Percentiles rank a stretch among this genome's conserved stretches.
Evolutionary conservation across 2,113 vertebrate species (phyloP).

Genomic region (Bubalus kerabau): DNA sequence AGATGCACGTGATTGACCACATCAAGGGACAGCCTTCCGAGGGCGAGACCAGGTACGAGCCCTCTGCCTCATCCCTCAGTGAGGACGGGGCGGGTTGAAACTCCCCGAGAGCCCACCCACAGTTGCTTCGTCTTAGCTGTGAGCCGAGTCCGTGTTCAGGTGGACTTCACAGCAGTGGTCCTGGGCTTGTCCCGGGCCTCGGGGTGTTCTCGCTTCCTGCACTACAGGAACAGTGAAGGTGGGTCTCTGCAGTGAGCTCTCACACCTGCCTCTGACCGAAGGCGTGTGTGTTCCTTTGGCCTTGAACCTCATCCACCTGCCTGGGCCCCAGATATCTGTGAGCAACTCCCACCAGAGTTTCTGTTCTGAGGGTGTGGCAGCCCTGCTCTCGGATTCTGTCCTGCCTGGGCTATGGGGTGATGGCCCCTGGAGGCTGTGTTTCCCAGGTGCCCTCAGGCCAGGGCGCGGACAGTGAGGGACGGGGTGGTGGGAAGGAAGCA

Average conservation of each 20-base stretch:
- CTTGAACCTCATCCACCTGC: rapidly evolving
- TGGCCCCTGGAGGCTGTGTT: not conserved
- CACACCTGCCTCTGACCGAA: rapidly evolving
- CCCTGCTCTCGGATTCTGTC: rapidly evolving
- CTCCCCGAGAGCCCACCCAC: rapidly evolving
- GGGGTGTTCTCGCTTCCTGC: rapidly evolving
- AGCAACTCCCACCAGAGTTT: rapidly evolving
- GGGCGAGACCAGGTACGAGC: conserved; percentile 79
- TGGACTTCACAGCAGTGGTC: rapidly evolving
- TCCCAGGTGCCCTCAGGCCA: not conserved
- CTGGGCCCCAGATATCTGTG: not conserved
- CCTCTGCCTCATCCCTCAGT: too few species aligned
- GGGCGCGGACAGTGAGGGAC: rapidly evolving
- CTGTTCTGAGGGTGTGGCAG: not conserved
- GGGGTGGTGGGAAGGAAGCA: not conserved
- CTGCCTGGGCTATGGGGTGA: rapidly evolving
- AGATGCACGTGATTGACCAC: conserved; percentile 97
- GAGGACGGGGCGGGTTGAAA: too few species aligned
- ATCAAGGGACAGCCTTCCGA: conserved; percentile 87
- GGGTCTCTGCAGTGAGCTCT: rapidly evolving
- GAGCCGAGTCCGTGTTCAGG: rapidly evolving
- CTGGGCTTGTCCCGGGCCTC: rapidly evolving
- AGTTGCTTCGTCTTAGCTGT: too few species aligned
- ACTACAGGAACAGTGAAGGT: rapidly evolving
- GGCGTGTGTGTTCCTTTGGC: rapidly evolving